Conservation (phyloP, 2,888 invertebrate species). For the Ochropleura leucogaster region DNA sequence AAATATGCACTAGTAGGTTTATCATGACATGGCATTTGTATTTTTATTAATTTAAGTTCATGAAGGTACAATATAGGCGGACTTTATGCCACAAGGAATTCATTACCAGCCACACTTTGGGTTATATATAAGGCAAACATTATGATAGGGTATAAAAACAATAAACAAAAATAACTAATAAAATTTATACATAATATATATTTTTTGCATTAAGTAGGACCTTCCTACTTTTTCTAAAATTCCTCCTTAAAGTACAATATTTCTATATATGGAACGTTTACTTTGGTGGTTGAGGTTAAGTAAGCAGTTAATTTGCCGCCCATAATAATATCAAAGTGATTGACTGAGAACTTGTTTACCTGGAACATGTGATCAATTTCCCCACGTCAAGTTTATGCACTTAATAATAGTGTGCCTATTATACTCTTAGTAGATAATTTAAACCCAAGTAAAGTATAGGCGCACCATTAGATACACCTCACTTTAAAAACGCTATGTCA, state of each 20-base stretch:
- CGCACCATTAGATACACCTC: constrained; percentile 56
- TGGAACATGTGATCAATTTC: constrained; percentile 20
- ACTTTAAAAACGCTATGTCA: constrained; percentile 75
- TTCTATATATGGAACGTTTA: background rate
- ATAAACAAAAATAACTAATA: no score
- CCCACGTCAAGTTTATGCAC: constrained; percentile 25
- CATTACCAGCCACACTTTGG: no score
- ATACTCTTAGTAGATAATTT: constrained; percentile 20
- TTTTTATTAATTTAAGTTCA: no score
- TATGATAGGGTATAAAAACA: no score
- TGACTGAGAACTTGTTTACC: background rate
- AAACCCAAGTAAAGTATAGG: constrained; percentile 12
- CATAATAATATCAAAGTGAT: constrained; percentile 3
- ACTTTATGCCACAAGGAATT: no score
- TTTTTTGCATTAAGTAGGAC: no score
- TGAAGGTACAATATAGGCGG: no score
- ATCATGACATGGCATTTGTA: no score
- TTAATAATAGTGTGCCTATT: constrained; percentile 24
- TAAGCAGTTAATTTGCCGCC: background rate
- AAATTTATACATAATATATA: no score
- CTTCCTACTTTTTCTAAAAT: background rate
- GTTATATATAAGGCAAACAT: no score
- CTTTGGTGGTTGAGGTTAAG: background rate
- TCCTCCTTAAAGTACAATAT: background rate
- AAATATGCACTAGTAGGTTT: no score